Evolutionary conservation across 2,113 vertebrate species (phyloP).

Genomic region (Plecturocebus donacophilus): DNA sequence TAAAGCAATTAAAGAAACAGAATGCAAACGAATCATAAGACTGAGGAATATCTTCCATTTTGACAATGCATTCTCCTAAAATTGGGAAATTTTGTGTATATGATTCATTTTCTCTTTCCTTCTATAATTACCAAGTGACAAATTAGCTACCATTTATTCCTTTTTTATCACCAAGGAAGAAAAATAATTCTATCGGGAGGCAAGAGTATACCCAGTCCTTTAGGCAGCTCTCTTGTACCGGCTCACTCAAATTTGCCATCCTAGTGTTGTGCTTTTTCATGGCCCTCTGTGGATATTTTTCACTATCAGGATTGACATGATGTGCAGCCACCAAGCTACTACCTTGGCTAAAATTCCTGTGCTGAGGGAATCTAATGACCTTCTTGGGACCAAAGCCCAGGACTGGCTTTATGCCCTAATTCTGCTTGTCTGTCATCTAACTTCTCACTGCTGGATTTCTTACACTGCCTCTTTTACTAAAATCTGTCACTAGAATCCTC

Average conservation of each 20-base stretch:
- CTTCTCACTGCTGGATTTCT: neutral
- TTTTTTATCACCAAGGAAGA: constrained; percentile 26
- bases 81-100: neutral
- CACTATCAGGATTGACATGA: neutral
- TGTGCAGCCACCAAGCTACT: neutral
- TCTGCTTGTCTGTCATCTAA: neutral
- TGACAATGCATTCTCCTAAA: neutral
- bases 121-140: constrained; percentile 28
- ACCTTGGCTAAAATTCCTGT: neutral
- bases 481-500: neutral
- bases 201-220: neutral
- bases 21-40: constrained; percentile 16
- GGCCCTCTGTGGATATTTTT: neutral
- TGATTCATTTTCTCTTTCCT: constrained; percentile 59
- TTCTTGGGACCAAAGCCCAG: constrained; percentile 21
- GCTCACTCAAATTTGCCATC: neutral
- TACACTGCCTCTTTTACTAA: neutral
- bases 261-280: neutral
- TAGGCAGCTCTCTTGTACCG: neutral
- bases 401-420: neutral
- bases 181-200: constrained; percentile 40
- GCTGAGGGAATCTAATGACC: neutral
- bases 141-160: constrained; percentile 60
- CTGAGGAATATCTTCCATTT: neutral
- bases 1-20: constrained; percentile 45